phyloP scores from a whole-genome alignment of 1,140 invertebrate genomes.

The Rhagoletis zephyria region DNA sequence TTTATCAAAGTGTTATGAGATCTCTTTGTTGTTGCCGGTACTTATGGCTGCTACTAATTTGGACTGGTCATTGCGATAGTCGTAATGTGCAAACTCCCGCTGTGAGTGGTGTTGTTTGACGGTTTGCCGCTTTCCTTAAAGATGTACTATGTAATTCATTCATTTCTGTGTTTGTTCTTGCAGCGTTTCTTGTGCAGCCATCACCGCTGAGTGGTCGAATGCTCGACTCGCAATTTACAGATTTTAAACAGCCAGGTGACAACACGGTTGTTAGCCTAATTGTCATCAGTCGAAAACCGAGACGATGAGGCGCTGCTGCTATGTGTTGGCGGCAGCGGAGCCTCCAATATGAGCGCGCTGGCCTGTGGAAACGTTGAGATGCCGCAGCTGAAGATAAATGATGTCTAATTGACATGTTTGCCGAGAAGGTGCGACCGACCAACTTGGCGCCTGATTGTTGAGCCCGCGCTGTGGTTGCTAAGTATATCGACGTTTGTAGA shows the following conservation, averaged over 20 bases:
- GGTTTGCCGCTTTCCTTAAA: constrained; percentile 1
- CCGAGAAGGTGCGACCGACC: constrained; percentile 35
- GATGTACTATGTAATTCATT: not conserved
- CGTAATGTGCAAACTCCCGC: constrained; percentile 40
- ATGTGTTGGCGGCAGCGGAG: not conserved
- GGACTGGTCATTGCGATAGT: constrained; percentile 23
- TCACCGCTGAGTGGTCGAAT: not conserved
- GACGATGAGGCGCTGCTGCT: constrained; percentile 29
- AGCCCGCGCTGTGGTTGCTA: not conserved
- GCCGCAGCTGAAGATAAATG: constrained; percentile 47
- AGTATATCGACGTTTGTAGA: too few species aligned
- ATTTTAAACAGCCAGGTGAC: not conserved
- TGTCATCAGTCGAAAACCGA: constrained; percentile 44
- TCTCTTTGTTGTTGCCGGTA: not conserved
- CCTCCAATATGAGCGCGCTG: not conserved
- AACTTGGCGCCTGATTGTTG: not conserved
- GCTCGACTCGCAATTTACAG: constrained; percentile 5
- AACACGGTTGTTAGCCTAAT: constrained; percentile 50
- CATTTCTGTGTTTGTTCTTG: not conserved
- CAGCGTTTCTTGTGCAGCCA: not conserved
- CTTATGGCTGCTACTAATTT: not conserved
- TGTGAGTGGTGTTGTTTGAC: constrained; percentile 30
- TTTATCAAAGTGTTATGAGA: not conserved
- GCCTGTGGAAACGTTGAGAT: constrained; percentile 27
- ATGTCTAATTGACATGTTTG: constrained; percentile 50